Base-by-base conservation (phyloP, 1,140 invertebrate genomes). In the Drosophila tropicalis region DNA sequence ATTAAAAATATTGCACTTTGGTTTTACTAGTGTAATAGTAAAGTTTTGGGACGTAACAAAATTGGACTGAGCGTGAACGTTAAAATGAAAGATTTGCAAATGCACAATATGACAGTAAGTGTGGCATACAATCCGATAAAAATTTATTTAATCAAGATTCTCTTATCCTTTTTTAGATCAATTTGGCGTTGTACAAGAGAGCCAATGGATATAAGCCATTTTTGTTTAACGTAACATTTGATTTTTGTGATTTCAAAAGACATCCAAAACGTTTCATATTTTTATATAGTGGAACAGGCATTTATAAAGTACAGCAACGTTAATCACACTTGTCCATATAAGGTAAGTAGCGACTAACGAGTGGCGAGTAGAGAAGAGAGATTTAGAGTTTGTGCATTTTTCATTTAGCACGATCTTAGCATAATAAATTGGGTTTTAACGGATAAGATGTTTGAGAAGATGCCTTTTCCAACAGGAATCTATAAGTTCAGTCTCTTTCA, bases 141-240 rank as follows among this genome's bases (percentile, higher is more conserved):
- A 54, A 5, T n/a, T 13, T 2, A 2, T 39, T 39, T 39, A 39
- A 39, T 29, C 29, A 29, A 1, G 3, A 39, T 39, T 39, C 13
- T 5, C 12, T 2, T 6, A 9, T 10, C 1, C 5, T 4, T 15
- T 1, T n/a, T 7, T 12, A 22, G 44, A 10, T 12, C 10, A 56
- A 39, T 7, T 1, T 72, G 5, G 29, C 7, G 9, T 22, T 63
- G 34, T 64, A 36, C n/a, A 58, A 41, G 7, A 56, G 40, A 36
- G 67, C 73, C 5, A 75, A 29, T 57, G 72, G 72, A 2, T 75
- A 67, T 62, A 51, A 51, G 3, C 72, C 72, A 0, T 75, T 75
- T 19, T 10, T 73, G 1, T 75, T 40, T 9, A 73, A 75, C 13
- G 2, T 73, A 1, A 75, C 62, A 3, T 17, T 75, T 15, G 70